These are phyloP conservation scores for Pangasius larnaudii DNA, from an alignment of 2,797 vertebrate genomes.

Conservation along the genomic window DNA sequence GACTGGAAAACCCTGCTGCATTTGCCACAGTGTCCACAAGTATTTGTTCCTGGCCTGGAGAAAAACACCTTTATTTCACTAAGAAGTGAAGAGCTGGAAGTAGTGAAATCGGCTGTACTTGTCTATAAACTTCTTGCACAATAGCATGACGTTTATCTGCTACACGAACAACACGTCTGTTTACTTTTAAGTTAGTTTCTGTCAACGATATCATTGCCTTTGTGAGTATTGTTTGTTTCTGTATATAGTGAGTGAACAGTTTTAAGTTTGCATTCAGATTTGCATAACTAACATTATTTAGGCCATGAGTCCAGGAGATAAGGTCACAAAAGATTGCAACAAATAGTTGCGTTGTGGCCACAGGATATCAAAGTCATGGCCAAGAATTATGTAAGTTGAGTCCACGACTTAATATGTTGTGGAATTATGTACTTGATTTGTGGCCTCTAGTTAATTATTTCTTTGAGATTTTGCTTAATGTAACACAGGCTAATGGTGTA, in stretches of 20 bases:
- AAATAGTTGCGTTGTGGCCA: not conserved
- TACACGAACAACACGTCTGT: not conserved
- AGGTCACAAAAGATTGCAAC: not conserved
- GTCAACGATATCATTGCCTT: not conserved
- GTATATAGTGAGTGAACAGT: not conserved
- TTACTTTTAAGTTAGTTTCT: not conserved
- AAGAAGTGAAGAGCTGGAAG: not conserved
- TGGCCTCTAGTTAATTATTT: not conserved
- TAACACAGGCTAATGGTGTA: not conserved
- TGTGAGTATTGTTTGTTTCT: not conserved
- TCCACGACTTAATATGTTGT: not conserved
- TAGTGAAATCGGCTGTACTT: not conserved
- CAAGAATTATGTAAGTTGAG: not conserved
- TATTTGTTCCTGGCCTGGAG: conserved; percentile 1
- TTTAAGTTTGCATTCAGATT: not conserved
- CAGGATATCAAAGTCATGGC: not conserved
- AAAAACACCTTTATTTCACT: not conserved
- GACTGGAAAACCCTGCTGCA: not conserved
- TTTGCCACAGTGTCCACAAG: not conserved
- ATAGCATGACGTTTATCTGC: not conserved
- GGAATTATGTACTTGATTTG: too few species aligned
- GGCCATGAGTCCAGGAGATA: not conserved
- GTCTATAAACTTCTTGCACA: not conserved
- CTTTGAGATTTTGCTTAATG: not conserved
- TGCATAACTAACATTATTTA: too few species aligned